phyloP scores from a whole-genome alignment of 2,888 invertebrate genomes.

The Lydus trimaculatus region DNA sequence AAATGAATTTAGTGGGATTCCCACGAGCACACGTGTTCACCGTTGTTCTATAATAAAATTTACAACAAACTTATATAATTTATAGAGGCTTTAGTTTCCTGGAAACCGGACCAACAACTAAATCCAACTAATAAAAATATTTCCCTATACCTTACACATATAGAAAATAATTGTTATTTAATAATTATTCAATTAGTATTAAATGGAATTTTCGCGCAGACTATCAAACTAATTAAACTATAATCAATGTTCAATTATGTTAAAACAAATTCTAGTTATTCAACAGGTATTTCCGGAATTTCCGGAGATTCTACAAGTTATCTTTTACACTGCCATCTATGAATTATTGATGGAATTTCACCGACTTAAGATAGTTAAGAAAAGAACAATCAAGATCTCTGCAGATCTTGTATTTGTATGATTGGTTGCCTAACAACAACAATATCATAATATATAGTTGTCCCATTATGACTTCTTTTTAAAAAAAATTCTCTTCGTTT shows the following conservation, averaged over 20 bases:
- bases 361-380: background rate
- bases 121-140: slow-evolving; percentile 18
- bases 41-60: slow-evolving; percentile 17
- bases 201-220: no score
- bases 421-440: background rate
- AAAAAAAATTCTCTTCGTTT: no score
- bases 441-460: background rate
- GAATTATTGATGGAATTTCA: background rate
- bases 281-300: background rate
- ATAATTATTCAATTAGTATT: no score
- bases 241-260: background rate
- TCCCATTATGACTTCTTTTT: background rate
- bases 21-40: slow-evolving; percentile 31
- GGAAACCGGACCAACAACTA: slow-evolving; percentile 19
- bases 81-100: slow-evolving; percentile 19
- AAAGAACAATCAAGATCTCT: no score
- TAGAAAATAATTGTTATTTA: background rate
- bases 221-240: background rate
- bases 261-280: background rate
- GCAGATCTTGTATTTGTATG: background rate
- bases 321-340: background rate
- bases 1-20: slow-evolving; percentile 5
- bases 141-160: no score
- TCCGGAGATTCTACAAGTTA: background rate
- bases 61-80: slow-evolving; percentile 15